Evolutionary conservation across 2,797 vertebrate genomes (phyloP).

Genomic region (Sebastes melanostomus): DNA sequence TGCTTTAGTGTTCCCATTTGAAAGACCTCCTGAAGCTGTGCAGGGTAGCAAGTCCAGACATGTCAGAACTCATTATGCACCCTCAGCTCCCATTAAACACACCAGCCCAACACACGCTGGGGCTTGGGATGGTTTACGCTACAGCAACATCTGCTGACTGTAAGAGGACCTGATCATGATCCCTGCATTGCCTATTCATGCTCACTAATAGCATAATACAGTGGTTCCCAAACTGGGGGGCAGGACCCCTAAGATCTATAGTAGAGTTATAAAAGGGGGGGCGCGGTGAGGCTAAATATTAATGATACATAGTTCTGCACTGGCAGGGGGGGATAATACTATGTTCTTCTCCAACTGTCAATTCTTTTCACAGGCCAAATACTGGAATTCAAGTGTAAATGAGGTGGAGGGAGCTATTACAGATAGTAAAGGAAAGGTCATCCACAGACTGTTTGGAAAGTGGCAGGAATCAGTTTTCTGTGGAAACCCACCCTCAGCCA

Average conservation of each 20-base stretch:
- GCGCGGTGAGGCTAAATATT: rapidly evolving
- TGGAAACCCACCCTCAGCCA: slow-evolving; percentile 87
- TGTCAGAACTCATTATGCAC: slow-evolving; percentile 51
- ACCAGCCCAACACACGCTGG: not conserved
- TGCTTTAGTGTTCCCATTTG: slow-evolving; percentile 47
- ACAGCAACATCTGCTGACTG: slow-evolving; percentile 63
- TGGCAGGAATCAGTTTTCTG: slow-evolving; percentile 95
- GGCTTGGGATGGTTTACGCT: slow-evolving; percentile 17
- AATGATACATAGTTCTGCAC: no score
- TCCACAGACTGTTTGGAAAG: slow-evolving; percentile 92
- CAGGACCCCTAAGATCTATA: no score
- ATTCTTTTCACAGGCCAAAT: slow-evolving; percentile 86
- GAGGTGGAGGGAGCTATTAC: slow-evolving; percentile 92
- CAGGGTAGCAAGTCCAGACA: slow-evolving; percentile 51
- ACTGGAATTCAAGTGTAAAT: slow-evolving; percentile 94
- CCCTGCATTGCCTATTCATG: not conserved
- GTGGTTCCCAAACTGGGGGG: no score
- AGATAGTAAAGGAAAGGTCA: slow-evolving; percentile 88
- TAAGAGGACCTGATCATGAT: not conserved
- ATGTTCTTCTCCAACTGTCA: not conserved
- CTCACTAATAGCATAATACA: no score
- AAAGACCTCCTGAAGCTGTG: slow-evolving; percentile 50
- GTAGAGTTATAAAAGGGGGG: no score
- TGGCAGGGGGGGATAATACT: no score
- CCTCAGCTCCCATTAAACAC: slow-evolving; percentile 34